Evolutionary conservation across 1,140 invertebrate genomes (phyloP).

Genomic region (Phthorimaea operculella): DNA sequence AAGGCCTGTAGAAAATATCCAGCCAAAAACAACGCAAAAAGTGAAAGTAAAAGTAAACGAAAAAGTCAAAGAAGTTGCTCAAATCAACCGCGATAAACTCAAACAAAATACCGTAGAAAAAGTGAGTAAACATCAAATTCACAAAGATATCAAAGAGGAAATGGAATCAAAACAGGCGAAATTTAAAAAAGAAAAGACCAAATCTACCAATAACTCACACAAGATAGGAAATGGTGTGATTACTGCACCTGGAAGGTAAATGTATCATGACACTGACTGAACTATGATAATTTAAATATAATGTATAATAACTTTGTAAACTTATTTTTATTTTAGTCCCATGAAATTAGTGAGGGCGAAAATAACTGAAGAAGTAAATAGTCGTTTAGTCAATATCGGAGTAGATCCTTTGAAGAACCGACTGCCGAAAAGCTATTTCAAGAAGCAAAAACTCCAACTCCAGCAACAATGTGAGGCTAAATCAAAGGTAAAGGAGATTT

Average conservation of each 20-base stretch:
- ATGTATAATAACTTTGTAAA: background rate
- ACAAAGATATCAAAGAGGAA: conserved; percentile 10
- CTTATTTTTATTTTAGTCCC: conserved; percentile 31
- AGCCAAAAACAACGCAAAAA: background rate
- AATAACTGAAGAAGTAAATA: conserved; percentile 61
- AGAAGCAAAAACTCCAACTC: conserved; percentile 64
- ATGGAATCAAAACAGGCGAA: conserved; percentile 6
- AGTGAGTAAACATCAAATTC: background rate
- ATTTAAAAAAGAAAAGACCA: conserved; percentile 14
- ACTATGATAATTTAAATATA: conserved; percentile 1
- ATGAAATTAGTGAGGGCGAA: conserved; percentile 52
- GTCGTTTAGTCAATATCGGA: conserved; percentile 64
- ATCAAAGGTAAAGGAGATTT: conserved; percentile 53
- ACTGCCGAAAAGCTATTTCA: conserved; percentile 61
- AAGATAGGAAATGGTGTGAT: conserved; percentile 17
- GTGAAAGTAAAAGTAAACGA: conserved; percentile 1
- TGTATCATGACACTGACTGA: background rate
- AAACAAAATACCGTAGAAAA: background rate
- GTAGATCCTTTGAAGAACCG: conserved; percentile 69
- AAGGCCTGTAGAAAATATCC: background rate
- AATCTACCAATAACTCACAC: conserved; percentile 15
- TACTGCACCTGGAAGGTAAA: conserved; percentile 30
- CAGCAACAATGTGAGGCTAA: conserved; percentile 66
- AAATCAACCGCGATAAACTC: conserved; percentile 8
- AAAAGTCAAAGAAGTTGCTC: conserved; percentile 5